These are phyloP conservation scores for Blomia tropicalis DNA, from an alignment of 2,888 invertebrate species.

Conservation along the genomic window DNA sequence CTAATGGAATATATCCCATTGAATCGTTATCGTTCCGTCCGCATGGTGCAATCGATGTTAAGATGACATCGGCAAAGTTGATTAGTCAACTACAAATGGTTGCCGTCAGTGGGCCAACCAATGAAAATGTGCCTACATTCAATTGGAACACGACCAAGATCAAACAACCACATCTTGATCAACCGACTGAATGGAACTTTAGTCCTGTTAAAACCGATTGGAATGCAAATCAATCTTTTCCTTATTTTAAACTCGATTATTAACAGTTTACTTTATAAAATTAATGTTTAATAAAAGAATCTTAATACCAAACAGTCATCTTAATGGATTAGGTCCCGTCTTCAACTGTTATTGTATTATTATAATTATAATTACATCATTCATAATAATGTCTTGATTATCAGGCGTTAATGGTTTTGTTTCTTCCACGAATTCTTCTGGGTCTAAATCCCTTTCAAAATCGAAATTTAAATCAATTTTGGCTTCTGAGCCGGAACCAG, in stretches of 20 bases:
- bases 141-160: constrained; percentile 57
- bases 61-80: constrained; percentile 37
- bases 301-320: too few relatives aligned
- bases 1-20: constrained; percentile 54
- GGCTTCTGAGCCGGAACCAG: too few relatives aligned
- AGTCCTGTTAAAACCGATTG: not conserved
- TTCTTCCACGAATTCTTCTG: too few relatives aligned
- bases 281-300: too few relatives aligned
- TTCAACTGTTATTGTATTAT: too few relatives aligned
- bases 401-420: too few relatives aligned
- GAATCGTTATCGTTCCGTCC: constrained; percentile 48
- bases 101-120: constrained; percentile 44
- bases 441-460: too few relatives aligned
- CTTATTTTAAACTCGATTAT: not conserved
- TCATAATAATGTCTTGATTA: too few relatives aligned
- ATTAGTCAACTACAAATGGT: constrained; percentile 41
- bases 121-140: constrained; percentile 52
- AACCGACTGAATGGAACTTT: constrained; percentile 5
- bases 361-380: too few relatives aligned
- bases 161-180: constrained; percentile 29
- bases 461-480: too few relatives aligned
- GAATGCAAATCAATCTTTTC: not conserved
- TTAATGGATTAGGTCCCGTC: too few relatives aligned
- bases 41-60: constrained; percentile 54
- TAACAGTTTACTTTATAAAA: too few relatives aligned